phyloP scores from a whole-genome alignment of 2,113 vertebrate species.

The Bagarius yarrelli region DNA sequence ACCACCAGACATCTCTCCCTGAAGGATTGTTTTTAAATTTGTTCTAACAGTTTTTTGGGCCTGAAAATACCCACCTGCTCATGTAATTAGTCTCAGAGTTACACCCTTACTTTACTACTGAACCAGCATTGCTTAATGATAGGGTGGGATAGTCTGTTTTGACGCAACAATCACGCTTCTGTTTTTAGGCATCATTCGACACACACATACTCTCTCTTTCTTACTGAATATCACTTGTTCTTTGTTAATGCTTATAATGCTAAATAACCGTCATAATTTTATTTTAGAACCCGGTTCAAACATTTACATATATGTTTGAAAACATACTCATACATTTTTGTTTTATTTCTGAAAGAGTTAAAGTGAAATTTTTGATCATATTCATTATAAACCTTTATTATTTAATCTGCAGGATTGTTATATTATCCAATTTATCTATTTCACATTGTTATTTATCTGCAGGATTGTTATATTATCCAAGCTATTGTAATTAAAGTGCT shows the following conservation, averaged over 20 bases:
- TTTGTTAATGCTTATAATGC: neutral
- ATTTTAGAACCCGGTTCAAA: neutral
- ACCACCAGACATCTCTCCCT: slow-evolving; percentile 14
- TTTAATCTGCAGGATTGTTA: neutral
- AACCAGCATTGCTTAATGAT: slow-evolving; percentile 55
- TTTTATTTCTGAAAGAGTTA: neutral
- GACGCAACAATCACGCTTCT: slow-evolving; percentile 47
- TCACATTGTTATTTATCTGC: neutral
- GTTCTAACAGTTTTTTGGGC: slow-evolving; percentile 22
- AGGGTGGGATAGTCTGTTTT: slow-evolving; percentile 42
- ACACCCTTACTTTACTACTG: slow-evolving; percentile 55
- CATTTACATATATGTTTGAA: neutral
- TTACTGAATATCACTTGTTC: slow-evolving; percentile 3
- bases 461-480: neutral
- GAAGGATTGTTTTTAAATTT: slow-evolving; percentile 34
- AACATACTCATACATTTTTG: neutral
- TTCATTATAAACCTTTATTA: neutral
- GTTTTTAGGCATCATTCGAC: slow-evolving; percentile 44
- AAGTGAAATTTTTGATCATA: neutral
- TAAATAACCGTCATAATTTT: neutral
- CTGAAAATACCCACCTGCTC: slow-evolving; percentile 47
- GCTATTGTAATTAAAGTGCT: neutral
- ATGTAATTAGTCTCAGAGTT: slow-evolving; percentile 52
- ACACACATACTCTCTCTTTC: slow-evolving; percentile 20
- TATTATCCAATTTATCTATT: neutral